Evolutionary conservation across 2,797 vertebrate genomes (phyloP).

Genomic region (Tragelaphus oryx): DNA sequence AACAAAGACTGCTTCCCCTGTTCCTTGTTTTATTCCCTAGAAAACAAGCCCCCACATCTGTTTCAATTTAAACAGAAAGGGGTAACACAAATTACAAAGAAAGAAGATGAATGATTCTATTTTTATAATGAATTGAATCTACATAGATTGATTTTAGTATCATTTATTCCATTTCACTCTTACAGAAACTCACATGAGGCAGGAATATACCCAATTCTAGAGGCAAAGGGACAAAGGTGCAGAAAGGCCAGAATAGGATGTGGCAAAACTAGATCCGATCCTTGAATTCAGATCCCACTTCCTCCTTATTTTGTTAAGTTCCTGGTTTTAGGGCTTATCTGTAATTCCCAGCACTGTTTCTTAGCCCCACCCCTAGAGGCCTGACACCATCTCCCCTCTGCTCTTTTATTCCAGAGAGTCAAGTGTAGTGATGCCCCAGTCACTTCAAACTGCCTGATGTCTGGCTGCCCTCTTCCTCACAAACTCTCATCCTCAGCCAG

Average conservation of each 20-base stretch:
- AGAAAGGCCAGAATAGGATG: neutral
- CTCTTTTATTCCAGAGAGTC: neutral
- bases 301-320: neutral
- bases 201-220: neutral
- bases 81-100: neutral
- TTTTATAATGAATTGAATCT: neutral
- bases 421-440: neutral
- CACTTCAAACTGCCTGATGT: neutral
- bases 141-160: neutral
- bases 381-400: neutral
- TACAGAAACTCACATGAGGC: neutral
- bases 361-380: neutral
- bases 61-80: too few relatives aligned
- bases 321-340: neutral
- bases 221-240: neutral
- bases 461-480: neutral
- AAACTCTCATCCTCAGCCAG: neutral
- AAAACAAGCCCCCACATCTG: neutral
- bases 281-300: neutral
- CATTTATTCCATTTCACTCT: neutral
- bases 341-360: neutral
- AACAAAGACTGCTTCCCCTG: neutral
- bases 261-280: neutral
- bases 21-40: neutral
- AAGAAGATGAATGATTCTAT: neutral